Conservation (phyloP, 2,113 vertebrate genomes). For the Carettochelys insculpta region DNA sequence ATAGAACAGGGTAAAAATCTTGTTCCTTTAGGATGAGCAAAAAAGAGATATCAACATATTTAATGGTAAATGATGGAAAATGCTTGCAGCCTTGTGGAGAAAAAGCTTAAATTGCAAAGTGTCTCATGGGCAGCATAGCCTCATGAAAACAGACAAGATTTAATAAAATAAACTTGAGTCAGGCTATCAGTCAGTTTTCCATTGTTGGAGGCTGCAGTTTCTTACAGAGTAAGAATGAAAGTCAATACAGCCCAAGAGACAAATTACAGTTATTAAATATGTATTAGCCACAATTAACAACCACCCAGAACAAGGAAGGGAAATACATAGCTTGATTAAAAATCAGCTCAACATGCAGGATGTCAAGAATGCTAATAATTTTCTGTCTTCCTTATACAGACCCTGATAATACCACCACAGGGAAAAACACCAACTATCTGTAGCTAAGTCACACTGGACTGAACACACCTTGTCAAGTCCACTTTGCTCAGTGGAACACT, state of each 20-base stretch:
- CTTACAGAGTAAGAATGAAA: neutral
- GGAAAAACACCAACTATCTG: neutral
- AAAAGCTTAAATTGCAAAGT: neutral
- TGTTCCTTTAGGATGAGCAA: neutral
- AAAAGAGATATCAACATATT: neutral
- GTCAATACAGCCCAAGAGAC: neutral
- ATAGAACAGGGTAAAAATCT: neutral
- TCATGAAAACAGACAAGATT: neutral
- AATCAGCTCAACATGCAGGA: neutral
- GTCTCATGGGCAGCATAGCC: neutral
- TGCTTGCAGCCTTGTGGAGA: neutral
- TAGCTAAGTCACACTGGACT: neutral
- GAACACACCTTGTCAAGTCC: neutral
- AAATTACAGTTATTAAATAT: neutral
- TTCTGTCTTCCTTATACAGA: neutral
- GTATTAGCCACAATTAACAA: neutral
- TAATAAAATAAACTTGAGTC: neutral
- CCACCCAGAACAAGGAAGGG: neutral
- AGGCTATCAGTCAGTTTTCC: neutral
- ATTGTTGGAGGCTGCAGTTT: neutral
- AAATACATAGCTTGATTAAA: neutral
- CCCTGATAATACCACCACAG: neutral
- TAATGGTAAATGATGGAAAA: neutral
- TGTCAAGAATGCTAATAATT: neutral
- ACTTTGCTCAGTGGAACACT: neutral